phyloP scores from a whole-genome alignment of 2,797 vertebrate genomes.

The Cynodonichthys magdalenae region DNA sequence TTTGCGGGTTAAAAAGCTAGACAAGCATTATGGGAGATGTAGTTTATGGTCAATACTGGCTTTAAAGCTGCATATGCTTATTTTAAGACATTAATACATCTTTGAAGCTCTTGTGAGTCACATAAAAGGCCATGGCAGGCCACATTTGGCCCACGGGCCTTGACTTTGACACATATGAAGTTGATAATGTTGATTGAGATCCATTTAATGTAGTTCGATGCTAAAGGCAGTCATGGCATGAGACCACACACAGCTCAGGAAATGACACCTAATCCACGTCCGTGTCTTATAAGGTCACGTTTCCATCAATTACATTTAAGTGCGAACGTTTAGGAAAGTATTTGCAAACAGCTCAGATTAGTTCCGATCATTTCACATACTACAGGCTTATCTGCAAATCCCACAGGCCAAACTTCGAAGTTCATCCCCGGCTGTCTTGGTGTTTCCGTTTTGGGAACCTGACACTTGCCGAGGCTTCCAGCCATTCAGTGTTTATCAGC shows the following conservation, averaged over 20 bases:
- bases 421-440: conserved; percentile 41
- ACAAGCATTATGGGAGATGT: too few species aligned
- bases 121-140: too few species aligned
- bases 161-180: too few species aligned
- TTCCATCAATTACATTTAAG: conserved; percentile 19
- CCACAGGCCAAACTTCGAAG: conserved; percentile 25
- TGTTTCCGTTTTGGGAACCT: conserved; percentile 68
- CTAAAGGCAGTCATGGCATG: background rate
- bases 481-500: conserved; percentile 70
- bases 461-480: conserved; percentile 64
- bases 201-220: background rate
- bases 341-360: conserved; percentile 25
- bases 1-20: too few species aligned
- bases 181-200: background rate
- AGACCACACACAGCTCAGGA: conserved; percentile 15
- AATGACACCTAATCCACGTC: conserved; percentile 7
- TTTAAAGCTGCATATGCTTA: too few species aligned
- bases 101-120: too few species aligned
- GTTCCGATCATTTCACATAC: conserved; percentile 33
- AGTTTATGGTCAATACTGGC: too few species aligned
- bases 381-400: conserved; percentile 31
- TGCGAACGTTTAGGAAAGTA: conserved; percentile 25
- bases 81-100: too few species aligned
- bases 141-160: too few species aligned
- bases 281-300: conserved; percentile 22